Evolutionary conservation across 2,797 vertebrate species (phyloP).

Genomic region (Coregonus sp.): DNA sequence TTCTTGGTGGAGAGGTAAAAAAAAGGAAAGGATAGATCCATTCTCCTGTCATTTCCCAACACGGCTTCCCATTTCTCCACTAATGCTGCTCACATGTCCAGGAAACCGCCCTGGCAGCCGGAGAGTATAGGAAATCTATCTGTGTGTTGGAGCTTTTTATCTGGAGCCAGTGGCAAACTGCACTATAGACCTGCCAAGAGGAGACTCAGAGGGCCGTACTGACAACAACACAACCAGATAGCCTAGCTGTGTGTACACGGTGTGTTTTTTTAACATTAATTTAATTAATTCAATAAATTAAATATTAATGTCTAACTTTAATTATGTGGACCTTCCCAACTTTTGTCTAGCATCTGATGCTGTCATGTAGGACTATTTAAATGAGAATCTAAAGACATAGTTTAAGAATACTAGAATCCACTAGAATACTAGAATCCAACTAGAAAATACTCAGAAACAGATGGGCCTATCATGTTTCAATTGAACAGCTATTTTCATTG

Average conservation of each 20-base stretch:
- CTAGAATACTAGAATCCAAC: neutral
- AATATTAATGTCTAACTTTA: conserved; percentile 38
- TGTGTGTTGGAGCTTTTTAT: conserved; percentile 70
- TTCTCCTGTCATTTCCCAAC: conserved; percentile 65
- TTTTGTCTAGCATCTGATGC: conserved; percentile 55
- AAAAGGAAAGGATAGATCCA: conserved; percentile 48
- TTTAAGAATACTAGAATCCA: neutral
- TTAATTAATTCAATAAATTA: too few species aligned
- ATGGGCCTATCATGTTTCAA: too few species aligned
- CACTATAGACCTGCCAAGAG: conserved; percentile 64
- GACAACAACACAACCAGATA: conserved; percentile 37
- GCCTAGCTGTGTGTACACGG: conserved; percentile 42
- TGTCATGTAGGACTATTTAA: conserved; percentile 40
- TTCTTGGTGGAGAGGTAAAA: conserved; percentile 10
- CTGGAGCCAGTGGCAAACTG: conserved; percentile 67
- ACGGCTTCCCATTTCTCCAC: conserved; percentile 49
- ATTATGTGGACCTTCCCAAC: conserved; percentile 61
- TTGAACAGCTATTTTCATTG: too few species aligned
- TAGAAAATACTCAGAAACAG: too few species aligned
- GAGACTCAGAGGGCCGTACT: conserved; percentile 44
- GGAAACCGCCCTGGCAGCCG: conserved; percentile 65
- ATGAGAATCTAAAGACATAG: conserved; percentile 37
- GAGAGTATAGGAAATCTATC: conserved; percentile 73
- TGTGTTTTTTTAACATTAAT: conserved; percentile 37
- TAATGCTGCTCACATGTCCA: conserved; percentile 72